phyloP scores from a whole-genome alignment of 1,140 invertebrate species.

The Lutraria rhynchaena region DNA sequence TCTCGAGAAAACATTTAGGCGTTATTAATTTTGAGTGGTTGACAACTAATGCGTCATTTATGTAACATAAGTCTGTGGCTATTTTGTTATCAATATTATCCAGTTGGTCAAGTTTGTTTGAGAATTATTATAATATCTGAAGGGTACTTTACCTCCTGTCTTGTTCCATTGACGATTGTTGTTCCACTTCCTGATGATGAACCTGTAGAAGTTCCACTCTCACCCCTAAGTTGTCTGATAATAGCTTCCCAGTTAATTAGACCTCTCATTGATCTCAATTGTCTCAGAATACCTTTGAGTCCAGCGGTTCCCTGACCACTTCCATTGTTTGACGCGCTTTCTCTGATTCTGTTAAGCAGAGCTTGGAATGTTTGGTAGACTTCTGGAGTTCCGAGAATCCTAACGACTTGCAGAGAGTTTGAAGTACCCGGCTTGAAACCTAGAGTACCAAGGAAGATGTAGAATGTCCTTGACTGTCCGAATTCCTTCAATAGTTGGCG shows the following conservation, averaged over 20 bases:
- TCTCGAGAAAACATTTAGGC: too few species aligned
- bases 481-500: constrained; percentile 49
- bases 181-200: not conserved
- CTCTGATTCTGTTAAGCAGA: constrained; percentile 21
- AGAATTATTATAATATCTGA: too few species aligned
- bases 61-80: too few species aligned
- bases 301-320: not conserved
- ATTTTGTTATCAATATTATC: too few species aligned
- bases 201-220: not conserved
- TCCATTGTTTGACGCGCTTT: not conserved
- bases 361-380: constrained; percentile 28
- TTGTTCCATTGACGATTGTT: not conserved
- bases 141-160: too few species aligned
- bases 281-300: constrained; percentile 27
- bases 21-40: too few species aligned
- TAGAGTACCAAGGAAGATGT: constrained; percentile 42
- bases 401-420: constrained; percentile 37
- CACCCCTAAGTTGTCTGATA: constrained; percentile 8
- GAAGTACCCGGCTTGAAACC: constrained; percentile 49
- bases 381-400: constrained; percentile 45
- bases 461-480: constrained; percentile 49
- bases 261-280: constrained; percentile 37
- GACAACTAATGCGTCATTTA: too few species aligned
- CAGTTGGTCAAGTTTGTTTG: too few species aligned
- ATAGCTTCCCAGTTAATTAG: constrained; percentile 48